Evolutionary conservation across 2,888 invertebrate species (phyloP).

Genomic region (Drosophila flavopinicola): DNA sequence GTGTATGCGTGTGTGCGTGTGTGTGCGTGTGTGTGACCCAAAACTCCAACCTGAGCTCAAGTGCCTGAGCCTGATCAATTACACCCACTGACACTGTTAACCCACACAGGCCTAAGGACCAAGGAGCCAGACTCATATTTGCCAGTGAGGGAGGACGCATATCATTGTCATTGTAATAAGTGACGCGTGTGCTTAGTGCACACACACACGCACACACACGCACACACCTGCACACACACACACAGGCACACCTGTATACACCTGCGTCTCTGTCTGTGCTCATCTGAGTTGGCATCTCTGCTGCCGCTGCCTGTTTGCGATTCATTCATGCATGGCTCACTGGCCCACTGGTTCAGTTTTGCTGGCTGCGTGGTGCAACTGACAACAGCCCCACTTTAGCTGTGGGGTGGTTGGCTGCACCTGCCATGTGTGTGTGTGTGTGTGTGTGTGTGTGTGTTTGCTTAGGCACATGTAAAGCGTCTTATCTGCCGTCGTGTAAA

Average conservation of each 20-base stretch:
- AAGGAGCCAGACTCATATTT: conserved; percentile 42
- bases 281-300: conserved; percentile 19
- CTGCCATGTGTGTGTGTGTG: conserved; percentile 16
- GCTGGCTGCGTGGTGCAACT: conserved; percentile 64
- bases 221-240: conserved; percentile 1
- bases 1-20: conserved; percentile 32
- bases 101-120: conserved; percentile 18
- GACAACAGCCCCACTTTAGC: too few relatives aligned
- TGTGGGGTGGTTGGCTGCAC: too few relatives aligned
- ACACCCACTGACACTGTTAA: conserved; percentile 68
- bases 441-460: conserved; percentile 52
- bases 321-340: conserved; percentile 72
- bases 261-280: conserved; percentile 22
- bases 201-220: conserved; percentile 20
- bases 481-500: conserved; percentile 71
- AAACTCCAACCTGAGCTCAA: conserved; percentile 35
- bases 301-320: conserved; percentile 52
- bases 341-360: conserved; percentile 46
- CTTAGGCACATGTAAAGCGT: conserved; percentile 77
- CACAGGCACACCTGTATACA: conserved; percentile 1
- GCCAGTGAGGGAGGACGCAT: conserved; percentile 42
- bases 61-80: conserved; percentile 68
- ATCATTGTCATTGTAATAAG: conserved; percentile 78
- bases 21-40: conserved; percentile 18
- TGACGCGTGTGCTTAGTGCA: conserved; percentile 69